These are phyloP conservation scores for Xerus inauris DNA, from an alignment of 2,113 vertebrate genomes.

Conservation along the genomic window DNA sequence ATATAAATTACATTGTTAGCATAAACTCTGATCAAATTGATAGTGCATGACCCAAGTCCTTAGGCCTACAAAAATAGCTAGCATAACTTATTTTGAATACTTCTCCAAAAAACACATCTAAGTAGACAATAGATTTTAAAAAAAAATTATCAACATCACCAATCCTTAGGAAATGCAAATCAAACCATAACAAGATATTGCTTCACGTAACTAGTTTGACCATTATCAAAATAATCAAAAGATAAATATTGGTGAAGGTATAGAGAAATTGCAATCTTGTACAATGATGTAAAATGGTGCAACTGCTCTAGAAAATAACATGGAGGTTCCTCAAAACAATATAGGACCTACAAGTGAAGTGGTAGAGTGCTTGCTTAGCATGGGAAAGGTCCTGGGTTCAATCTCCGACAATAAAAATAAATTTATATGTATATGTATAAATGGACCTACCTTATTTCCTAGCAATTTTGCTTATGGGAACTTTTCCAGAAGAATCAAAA, in stretches of 20 bases:
- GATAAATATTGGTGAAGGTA: background rate
- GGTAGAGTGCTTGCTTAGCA: background rate
- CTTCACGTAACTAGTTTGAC: background rate
- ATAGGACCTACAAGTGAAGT: rapidly evolving
- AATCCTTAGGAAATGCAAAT: background rate
- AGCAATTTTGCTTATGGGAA: background rate
- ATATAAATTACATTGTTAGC: background rate
- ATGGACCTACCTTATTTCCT: background rate
- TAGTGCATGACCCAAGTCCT: background rate
- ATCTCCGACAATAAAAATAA: too few relatives aligned
- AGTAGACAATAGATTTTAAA: background rate
- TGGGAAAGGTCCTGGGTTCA: background rate
- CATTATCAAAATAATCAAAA: background rate
- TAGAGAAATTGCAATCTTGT: background rate
- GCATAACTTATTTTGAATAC: background rate
- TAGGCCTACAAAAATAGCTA: background rate
- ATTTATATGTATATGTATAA: background rate
- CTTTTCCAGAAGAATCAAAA: background rate
- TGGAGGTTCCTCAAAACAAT: background rate
- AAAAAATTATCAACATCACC: background rate
- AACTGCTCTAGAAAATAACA: background rate
- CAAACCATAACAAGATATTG: background rate
- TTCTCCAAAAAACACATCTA: background rate
- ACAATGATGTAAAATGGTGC: background rate
- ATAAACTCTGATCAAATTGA: background rate